Base-by-base conservation (phyloP, 2,888 invertebrate genomes). In the Stenolophus ochropezus region DNA sequence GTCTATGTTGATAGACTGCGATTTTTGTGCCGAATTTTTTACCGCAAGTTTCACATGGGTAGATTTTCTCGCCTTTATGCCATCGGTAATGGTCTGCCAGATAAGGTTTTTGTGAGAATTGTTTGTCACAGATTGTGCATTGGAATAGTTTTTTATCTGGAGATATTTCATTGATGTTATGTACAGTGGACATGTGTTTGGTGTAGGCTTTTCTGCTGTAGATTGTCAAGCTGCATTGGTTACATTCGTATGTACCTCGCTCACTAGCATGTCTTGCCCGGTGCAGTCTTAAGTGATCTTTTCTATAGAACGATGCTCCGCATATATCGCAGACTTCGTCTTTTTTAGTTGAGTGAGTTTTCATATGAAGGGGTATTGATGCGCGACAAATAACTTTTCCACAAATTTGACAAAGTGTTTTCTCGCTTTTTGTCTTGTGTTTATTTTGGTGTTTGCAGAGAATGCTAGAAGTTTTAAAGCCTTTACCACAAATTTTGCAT, bases 401-500 rank as follows among this genome's bases (percentile, higher is more conserved):
- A 6, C 77, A 77, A n/a, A 61, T 21, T 61, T 58, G 58, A 47
- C 77, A 77, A 3, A 77, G 20, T 4, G 21, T 49, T 11, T 33
- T 16, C 21, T 47, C 61, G 21, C 5, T 33, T 11, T 14, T 61
- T 20, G 42, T n/a, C 3, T 33, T 16, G 20, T 75, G 75, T 1
- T 8, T 14, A 27, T 14, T 18, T 27, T 33, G 16, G 25, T 75
- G 75, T 4, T 20, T 23, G 33, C 5, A 18, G 11, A 75, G 18
- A 8, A 53, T 11, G 33, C 56, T 11, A 11, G n/a, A 4, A 25
- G 33, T 53, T 56, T 75, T 75, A 49, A 75, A 75, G 2, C 6
- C 2, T 75, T 75, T 75, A 4, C 14, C 2, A n/a, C 75, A 77
- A 4, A 56, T 4, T 47, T 61, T 77, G n/a, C 75, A 75, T n/a